These are phyloP conservation scores for Drosophila lutescens DNA, from an alignment of 2,888 invertebrate species.

Conservation along the genomic window DNA sequence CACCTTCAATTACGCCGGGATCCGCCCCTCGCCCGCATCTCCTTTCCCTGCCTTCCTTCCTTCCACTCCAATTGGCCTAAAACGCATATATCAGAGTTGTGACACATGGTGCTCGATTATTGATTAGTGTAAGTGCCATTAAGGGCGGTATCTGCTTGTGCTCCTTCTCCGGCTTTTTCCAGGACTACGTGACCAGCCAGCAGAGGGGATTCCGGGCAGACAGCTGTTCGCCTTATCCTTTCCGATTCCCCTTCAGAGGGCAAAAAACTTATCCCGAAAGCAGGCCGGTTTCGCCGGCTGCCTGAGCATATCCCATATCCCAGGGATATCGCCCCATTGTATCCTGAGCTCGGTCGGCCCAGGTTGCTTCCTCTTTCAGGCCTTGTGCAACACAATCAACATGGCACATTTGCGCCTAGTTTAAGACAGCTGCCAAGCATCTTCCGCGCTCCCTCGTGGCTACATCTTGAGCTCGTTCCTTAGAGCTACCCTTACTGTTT, in stretches of 20 bases:
- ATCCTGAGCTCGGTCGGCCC: slow-evolving; percentile 36
- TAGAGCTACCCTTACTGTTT: slow-evolving; percentile 55
- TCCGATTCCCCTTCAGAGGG: slow-evolving; percentile 9
- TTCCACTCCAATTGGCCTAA: slow-evolving; percentile 54
- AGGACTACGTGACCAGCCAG: slow-evolving; percentile 44
- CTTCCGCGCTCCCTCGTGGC: slow-evolving; percentile 20
- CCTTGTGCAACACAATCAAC: slow-evolving; percentile 31
- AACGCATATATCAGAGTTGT: slow-evolving; percentile 44
- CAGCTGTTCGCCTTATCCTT: slow-evolving; percentile 45
- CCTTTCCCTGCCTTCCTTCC: slow-evolving; percentile 1
- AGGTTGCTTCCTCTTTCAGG: slow-evolving; percentile 20
- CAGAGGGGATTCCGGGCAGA: slow-evolving; percentile 23
- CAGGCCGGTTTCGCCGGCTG: slow-evolving; percentile 26
- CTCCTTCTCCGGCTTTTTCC: slow-evolving; percentile 3
- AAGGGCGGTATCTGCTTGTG: slow-evolving; percentile 32
- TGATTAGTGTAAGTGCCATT: slow-evolving; percentile 73
- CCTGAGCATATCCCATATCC: slow-evolving; percentile 26
- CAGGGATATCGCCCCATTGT: slow-evolving; percentile 32
- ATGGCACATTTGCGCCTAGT: slow-evolving; percentile 60
- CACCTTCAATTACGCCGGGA: slow-evolving; percentile 35
- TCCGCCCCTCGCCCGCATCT: slow-evolving; percentile 29
- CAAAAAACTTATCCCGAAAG: slow-evolving; percentile 13
- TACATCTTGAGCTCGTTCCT: slow-evolving; percentile 10
- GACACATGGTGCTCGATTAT: slow-evolving; percentile 50
- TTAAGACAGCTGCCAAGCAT: slow-evolving; percentile 68